Percentiles rank a stretch among this genome's conserved stretches.
phyloP scores from a whole-genome alignment of 2,113 vertebrate species.

The Tetrax tetrax region DNA sequence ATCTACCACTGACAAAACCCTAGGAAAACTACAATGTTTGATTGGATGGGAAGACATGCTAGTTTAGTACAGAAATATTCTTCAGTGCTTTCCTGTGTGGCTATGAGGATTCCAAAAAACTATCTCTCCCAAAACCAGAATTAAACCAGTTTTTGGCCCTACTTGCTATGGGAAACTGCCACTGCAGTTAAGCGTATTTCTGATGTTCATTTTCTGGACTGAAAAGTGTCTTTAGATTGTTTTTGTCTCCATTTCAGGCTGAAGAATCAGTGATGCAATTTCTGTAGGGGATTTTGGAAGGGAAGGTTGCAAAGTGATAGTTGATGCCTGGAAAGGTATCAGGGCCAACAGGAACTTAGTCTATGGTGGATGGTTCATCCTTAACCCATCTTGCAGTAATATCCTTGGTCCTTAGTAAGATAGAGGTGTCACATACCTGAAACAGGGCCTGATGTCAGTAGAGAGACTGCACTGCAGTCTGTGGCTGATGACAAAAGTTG shows the following conservation, averaged over 20 bases:
- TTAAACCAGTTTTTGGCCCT: not conserved
- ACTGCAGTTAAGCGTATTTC: not conserved
- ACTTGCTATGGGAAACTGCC: not conserved
- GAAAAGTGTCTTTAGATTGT: not conserved
- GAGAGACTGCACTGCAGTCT: not conserved
- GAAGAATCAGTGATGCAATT: not conserved
- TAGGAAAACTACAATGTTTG: not conserved
- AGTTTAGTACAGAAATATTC: not conserved
- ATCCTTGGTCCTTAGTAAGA: not conserved
- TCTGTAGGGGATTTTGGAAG: not conserved
- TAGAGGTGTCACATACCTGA: not conserved
- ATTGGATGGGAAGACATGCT: not conserved
- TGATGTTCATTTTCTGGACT: not conserved
- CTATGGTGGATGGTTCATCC: not conserved
- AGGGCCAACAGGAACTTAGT: not conserved
- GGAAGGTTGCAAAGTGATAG: not conserved
- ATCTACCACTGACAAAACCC: not conserved
- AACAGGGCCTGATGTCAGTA: not conserved
- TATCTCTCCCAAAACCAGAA: accelerated
- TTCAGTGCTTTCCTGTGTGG: not conserved
- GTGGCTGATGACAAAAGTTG: not conserved
- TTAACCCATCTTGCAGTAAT: not conserved
- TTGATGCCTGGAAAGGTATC: not conserved
- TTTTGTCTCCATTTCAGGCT: not conserved
- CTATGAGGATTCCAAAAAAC: not conserved